A percentile compares a stretch with the other conserved stretches of the same genome.
These are phyloP conservation scores for Athetis lepigone DNA, from an alignment of 2,888 invertebrate species.

Conservation along the genomic window DNA sequence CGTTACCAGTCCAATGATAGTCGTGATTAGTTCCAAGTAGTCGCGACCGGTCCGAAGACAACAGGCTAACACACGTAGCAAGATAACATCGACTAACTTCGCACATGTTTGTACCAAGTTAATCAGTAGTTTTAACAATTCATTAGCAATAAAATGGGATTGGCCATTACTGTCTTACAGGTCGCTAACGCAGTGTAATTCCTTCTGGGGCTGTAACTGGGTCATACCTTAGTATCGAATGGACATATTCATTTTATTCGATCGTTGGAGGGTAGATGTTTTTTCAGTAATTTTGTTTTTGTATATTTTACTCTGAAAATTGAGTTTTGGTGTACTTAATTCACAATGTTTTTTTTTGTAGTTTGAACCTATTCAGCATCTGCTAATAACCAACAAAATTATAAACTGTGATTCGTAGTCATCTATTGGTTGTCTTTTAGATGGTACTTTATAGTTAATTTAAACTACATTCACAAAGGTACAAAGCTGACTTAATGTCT, in stretches of 20 bases:
- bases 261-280: constrained; percentile 1
- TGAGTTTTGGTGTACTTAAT: constrained; percentile 10
- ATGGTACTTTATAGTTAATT: no score
- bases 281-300: constrained; percentile 13
- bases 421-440: no score
- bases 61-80: constrained; percentile 1
- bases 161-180: constrained; percentile 35
- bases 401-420: no score
- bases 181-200: constrained; percentile 40
- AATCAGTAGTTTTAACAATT: constrained; percentile 55
- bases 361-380: not conserved
- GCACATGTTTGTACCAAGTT: constrained; percentile 11
- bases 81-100: constrained; percentile 25
- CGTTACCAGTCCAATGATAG: not conserved
- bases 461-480: no score
- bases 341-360: not conserved
- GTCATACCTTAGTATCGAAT: constrained; percentile 19
- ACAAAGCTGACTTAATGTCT: no score
- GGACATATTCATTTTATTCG: constrained; percentile 35
- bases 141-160: constrained; percentile 49
- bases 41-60: not conserved
- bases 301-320: constrained; percentile 6
- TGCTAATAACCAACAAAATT: no score
- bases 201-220: constrained; percentile 33
- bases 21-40: not conserved